Base-by-base conservation (phyloP, 2,888 invertebrate species). In the Eupithecia exiguata region DNA sequence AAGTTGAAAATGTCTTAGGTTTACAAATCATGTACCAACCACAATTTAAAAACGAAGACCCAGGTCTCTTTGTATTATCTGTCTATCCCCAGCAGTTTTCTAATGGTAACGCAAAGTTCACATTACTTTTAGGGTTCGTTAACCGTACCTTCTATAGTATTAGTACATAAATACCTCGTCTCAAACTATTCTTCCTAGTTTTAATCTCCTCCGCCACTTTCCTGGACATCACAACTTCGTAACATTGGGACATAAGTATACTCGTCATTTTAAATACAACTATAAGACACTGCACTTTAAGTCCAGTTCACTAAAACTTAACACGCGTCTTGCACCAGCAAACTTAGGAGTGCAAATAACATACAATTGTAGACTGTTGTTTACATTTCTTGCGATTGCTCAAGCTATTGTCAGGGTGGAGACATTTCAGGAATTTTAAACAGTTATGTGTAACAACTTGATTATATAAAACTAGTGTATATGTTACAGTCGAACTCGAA, bases 141-240 rank as follows among this genome's bases (percentile, higher is more conserved):
- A 49, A 21, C n/a, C 10, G 21, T 21, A 5, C n/a, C 21, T 53
- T 53, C 49, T 21, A n/a, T n/a, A 21, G 49, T 21, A 21, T 10
- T 18, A 1, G n/a, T 10, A n/a, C 49, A 36, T 36, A 36, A 40
- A 66, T 82, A 92, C 92, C 91, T 88, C 91, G 81, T 14, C 87
- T 83, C 73, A 92, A 86, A 77, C 85, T 88, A 38, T 82, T 82
- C 65, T 88, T 91, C 73, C 86, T 82, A 16, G 73, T 84, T 46
- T 81, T 86, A 62, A 92, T 91, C 70, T 91, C 91, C 25, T 91
- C 90, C 0, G 81, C 83, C 0, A 85, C 84, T 77, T 85, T 87
- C 62, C 78, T 82, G 2, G 84, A 78, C 80, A 85, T 79, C 21
- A 82, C 70, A 1, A 81, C 83, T 67, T 83, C 80, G 49, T 82